phyloP scores from a whole-genome alignment of 2,797 vertebrate genomes.

The Coregonus sp. region DNA sequence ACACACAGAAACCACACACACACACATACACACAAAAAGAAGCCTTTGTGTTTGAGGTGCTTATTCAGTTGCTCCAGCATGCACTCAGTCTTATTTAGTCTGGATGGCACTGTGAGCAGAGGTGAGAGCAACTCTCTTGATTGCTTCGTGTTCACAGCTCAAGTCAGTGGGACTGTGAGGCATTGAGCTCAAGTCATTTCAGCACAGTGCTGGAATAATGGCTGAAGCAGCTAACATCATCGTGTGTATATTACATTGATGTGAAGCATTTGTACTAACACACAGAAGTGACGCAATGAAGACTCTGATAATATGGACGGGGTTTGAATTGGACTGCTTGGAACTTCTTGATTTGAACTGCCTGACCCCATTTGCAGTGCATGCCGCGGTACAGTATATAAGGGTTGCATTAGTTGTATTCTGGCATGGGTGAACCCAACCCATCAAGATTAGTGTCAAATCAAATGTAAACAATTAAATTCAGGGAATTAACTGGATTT shows the following conservation, averaged over 20 bases:
- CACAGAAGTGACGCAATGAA: neutral
- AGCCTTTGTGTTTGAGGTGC: constrained; percentile 58
- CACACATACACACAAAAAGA: constrained; percentile 15
- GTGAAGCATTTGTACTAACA: neutral
- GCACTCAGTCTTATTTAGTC: constrained; percentile 49
- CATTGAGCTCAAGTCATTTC: neutral
- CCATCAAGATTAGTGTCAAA: neutral
- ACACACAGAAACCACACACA: neutral
- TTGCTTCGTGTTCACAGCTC: constrained; percentile 28
- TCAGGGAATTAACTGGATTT: neutral
- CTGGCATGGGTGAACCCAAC: neutral
- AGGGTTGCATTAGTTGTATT: too few species aligned
- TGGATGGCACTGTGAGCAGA: constrained; percentile 21
- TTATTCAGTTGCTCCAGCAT: constrained; percentile 57
- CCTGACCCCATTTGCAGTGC: too few species aligned
- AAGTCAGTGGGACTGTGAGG: constrained; percentile 18
- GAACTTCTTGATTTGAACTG: neutral
- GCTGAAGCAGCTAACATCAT: neutral
- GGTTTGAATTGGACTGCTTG: neutral
- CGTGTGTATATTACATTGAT: neutral
- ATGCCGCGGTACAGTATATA: too few species aligned
- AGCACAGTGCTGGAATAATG: neutral
- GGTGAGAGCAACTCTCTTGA: constrained; percentile 34
- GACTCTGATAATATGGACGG: neutral
- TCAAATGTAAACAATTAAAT: neutral